These are phyloP conservation scores for Drosophila saltans DNA, from an alignment of 1,140 invertebrate species.

Conservation along the genomic window DNA sequence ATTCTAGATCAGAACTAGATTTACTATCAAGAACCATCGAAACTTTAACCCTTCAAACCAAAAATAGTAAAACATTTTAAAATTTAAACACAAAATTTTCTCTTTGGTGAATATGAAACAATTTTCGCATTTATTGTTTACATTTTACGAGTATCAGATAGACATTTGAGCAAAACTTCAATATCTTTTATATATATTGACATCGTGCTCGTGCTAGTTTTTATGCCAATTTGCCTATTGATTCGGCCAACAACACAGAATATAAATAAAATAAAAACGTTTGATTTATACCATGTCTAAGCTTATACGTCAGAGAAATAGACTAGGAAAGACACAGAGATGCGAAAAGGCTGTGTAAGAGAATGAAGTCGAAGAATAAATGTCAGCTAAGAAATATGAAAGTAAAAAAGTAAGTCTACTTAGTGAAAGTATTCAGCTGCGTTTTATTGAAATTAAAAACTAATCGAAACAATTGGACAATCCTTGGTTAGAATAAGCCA, in stretches of 20 bases:
- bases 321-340: neutral
- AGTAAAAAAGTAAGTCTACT: neutral
- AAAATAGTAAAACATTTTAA: too few relatives aligned
- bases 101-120: constrained; percentile 20
- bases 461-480: neutral
- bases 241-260: constrained; percentile 52
- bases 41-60: too few relatives aligned
- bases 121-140: constrained; percentile 49
- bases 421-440: neutral
- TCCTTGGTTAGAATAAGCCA: too few relatives aligned
- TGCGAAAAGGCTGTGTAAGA: neutral
- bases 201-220: constrained; percentile 39
- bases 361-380: neutral
- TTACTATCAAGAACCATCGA: too few relatives aligned
- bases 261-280: constrained; percentile 39
- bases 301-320: constrained; percentile 26
- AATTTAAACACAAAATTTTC: too few relatives aligned
- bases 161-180: constrained; percentile 36
- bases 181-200: constrained; percentile 37
- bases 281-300: constrained; percentile 66
- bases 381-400: neutral
- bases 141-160: constrained; percentile 64
- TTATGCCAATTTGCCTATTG: constrained; percentile 75
- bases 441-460: too few relatives aligned
- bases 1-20: too few relatives aligned